Evolutionary conservation across 2,888 invertebrate species (phyloP), one percentile per base, ranked within the genome.

Genomic region (Callinectes sapidus): DNA sequence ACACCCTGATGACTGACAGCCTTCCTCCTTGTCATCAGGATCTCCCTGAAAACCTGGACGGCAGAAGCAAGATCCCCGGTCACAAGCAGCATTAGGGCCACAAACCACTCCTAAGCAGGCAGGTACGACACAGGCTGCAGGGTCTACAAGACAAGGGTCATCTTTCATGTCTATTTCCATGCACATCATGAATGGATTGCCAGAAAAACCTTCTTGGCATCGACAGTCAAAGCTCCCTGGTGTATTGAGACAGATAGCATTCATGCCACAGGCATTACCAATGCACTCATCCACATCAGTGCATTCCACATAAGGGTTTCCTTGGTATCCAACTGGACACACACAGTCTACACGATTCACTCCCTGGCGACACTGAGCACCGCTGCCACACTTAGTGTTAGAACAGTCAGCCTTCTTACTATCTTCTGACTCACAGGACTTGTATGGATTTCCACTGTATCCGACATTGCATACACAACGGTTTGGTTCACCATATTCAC

Each of bases 231-330:
- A 99, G 95, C 97, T 97, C 91, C 99, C 99, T 23, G 97, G 97
- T 0, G 98, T 98, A 95, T 99, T 99, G 94, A 98, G 97, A 95
- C 99, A 99, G 86, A 97, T 97, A 0, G 99, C 98, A 95, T 98
- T 98, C 81, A 95, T 95, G 91, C 96, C 95, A 94, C 96, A 96
- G 85, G 95, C 95, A 93, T 95, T 95, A 23, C 95, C 95, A 55
- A 95, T 95, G 95, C 96, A 96, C 95, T 96, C 96, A 95, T 95
- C 95, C 14, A 93, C 94, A 86, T 93, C 95, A 61, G 71, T 94
- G 95, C 98, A 98, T 95, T 97, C 97, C 93, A 98, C 97, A 95
- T 98, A 98, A 0, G 98, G 98, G 96, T 98, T 98, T 95, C 98
- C 98, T 93, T 97, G 96, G 95, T 97, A 98, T 48, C 98, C 98